Conservation (phyloP, 2,113 vertebrate species). For the Cygnus buccinator region DNA sequence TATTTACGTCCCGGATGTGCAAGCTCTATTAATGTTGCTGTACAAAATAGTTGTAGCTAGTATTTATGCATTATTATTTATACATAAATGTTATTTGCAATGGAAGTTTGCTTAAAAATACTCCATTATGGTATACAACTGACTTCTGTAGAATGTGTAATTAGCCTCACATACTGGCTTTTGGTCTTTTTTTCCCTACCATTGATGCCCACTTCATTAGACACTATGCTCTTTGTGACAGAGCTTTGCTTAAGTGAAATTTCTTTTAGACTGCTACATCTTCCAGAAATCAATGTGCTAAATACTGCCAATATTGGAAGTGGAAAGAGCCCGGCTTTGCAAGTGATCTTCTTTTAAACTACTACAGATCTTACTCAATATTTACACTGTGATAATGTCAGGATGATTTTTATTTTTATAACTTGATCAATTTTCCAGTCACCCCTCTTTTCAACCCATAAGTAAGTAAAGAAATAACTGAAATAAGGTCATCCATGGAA, state of each 20-base stretch:
- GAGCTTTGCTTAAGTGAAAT: not conserved
- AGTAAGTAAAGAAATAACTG: not conserved
- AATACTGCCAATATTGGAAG: not conserved
- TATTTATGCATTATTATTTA: constrained; percentile 40
- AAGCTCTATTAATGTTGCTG: not conserved
- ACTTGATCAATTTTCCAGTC: not conserved
- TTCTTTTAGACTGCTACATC: not conserved
- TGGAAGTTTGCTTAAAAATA: constrained; percentile 36
- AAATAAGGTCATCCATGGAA: not conserved
- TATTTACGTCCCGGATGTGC: not conserved
- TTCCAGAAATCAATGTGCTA: not conserved
- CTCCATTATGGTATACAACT: constrained; percentile 15
- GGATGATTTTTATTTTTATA: not conserved
- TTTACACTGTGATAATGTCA: not conserved
- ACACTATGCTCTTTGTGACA: not conserved
- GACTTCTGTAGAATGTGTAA: constrained; percentile 25
- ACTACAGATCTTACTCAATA: not conserved
- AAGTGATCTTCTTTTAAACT: not conserved
- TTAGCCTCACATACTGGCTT: constrained; percentile 1
- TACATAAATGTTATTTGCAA: constrained; percentile 44
- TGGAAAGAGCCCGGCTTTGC: not conserved
- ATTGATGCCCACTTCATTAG: not conserved
- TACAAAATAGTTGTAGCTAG: not conserved
- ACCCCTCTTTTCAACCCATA: not conserved
- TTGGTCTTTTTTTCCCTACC: not conserved